These are phyloP conservation scores for Onychostoma macrolepis DNA, from an alignment of 2,113 vertebrate genomes.

Conservation along the genomic window DNA sequence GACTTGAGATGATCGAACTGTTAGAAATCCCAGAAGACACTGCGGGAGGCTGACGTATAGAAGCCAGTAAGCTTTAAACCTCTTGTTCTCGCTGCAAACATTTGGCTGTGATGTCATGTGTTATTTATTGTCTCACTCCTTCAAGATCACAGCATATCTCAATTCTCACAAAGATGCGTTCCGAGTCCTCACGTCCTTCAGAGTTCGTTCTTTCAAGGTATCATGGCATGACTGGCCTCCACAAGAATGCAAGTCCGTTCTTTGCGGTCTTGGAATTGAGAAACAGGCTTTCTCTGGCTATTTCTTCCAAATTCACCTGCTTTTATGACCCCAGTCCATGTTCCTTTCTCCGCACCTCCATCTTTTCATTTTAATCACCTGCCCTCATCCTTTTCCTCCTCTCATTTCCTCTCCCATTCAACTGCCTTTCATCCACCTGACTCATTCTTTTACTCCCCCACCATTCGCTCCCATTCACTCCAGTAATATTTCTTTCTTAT, in stretches of 20 bases:
- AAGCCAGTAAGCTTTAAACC: too few species aligned
- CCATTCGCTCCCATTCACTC: slow-evolving; percentile 27
- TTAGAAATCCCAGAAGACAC: too few species aligned
- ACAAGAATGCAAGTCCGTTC: not conserved
- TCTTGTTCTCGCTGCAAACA: too few species aligned
- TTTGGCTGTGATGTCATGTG: too few species aligned
- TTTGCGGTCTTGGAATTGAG: not conserved
- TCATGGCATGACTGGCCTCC: too few species aligned
- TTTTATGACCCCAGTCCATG: not conserved
- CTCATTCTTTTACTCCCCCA: not conserved
- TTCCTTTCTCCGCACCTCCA: slow-evolving; percentile 1
- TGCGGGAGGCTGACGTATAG: too few species aligned
- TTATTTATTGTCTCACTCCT: too few species aligned
- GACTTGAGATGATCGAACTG: too few species aligned
- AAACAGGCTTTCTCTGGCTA: not conserved
- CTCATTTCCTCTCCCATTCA: slow-evolving; percentile 33
- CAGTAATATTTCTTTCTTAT: slow-evolving; percentile 8
- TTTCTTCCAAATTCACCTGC: slow-evolving; percentile 5
- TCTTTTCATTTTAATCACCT: slow-evolving; percentile 24
- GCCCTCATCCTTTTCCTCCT: slow-evolving; percentile 9
- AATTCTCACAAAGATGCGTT: not conserved
- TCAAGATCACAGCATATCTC: not conserved
- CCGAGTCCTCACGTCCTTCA: not conserved
- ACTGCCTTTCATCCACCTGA: not conserved
- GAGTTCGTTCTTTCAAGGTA: too few species aligned